phyloP scores from a whole-genome alignment of 2,797 vertebrate genomes.

The Craterocephalus amniculus region DNA sequence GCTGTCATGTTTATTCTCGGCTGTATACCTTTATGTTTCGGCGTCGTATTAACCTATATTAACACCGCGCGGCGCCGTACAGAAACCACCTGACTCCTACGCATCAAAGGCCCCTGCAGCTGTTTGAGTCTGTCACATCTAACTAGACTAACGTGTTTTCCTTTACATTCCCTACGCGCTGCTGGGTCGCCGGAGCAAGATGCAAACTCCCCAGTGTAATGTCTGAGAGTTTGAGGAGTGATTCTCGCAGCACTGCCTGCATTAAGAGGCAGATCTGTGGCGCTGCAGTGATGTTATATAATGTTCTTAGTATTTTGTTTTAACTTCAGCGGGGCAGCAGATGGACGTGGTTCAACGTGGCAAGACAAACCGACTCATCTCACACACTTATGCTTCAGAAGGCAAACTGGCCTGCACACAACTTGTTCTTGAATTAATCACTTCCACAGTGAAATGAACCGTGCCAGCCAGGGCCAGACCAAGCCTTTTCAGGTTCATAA shows the following conservation, averaged over 20 bases:
- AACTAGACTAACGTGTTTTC: constrained; percentile 54
- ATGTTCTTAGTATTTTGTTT: constrained; percentile 34
- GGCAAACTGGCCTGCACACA: no score
- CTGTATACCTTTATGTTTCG: constrained; percentile 60
- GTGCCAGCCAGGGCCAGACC: no score
- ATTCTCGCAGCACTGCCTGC: constrained; percentile 24
- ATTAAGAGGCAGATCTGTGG: constrained; percentile 27
- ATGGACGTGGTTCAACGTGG: constrained; percentile 28
- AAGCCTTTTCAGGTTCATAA: no score
- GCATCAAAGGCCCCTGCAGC: constrained; percentile 56
- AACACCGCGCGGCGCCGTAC: constrained; percentile 44
- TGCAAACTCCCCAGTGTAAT: constrained; percentile 64
- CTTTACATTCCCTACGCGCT: constrained; percentile 62
- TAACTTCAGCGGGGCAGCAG: constrained; percentile 41
- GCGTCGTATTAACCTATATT: constrained; percentile 72
- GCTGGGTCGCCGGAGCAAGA: constrained; percentile 46
- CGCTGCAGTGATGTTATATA: constrained; percentile 46
- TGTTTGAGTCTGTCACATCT: constrained; percentile 65
- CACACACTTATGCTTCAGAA: constrained; percentile 22
- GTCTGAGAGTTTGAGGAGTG: constrained; percentile 35
- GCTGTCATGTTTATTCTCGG: constrained; percentile 62
- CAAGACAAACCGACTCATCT: constrained; percentile 7
- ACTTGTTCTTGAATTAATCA: no score
- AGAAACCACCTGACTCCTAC: constrained; percentile 31
- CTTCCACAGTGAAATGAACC: no score